phyloP scores from a whole-genome alignment of 2,797 vertebrate species.

The Gallirallus australis region DNA sequence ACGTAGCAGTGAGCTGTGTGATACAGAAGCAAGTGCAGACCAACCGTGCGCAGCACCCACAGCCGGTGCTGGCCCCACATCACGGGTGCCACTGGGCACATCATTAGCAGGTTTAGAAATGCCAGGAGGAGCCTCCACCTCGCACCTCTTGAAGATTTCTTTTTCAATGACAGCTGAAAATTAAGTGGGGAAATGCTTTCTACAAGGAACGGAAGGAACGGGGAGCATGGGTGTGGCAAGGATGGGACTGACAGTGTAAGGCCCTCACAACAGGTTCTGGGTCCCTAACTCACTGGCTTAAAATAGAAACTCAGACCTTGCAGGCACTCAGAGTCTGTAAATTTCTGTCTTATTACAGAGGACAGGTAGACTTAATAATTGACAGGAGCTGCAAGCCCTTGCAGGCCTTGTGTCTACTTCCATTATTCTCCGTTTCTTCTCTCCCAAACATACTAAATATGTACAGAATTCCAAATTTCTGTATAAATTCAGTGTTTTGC shows the following conservation, averaged over 20 bases:
- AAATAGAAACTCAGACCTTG: conserved; percentile 13
- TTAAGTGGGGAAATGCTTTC: background rate
- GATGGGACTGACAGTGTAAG: background rate
- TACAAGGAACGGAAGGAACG: background rate
- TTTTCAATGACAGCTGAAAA: background rate
- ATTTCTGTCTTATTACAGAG: background rate
- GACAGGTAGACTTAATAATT: conserved; percentile 41
- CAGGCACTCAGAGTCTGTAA: background rate
- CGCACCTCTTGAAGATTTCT: background rate
- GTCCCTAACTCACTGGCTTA: fast-evolving
- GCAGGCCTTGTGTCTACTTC: conserved; percentile 3
- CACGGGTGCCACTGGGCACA: fast-evolving
- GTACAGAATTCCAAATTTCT: background rate
- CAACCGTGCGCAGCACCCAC: fast-evolving
- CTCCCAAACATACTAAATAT: background rate
- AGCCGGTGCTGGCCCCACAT: background rate
- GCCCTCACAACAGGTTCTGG: background rate
- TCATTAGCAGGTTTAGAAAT: fast-evolving
- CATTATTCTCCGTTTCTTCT: background rate
- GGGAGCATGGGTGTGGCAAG: background rate
- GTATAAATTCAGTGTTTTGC: background rate
- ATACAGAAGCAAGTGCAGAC: fast-evolving
- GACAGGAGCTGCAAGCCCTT: background rate
- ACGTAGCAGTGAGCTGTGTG: fast-evolving
- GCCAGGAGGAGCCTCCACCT: background rate